These are phyloP conservation scores for Rutpela maculata DNA, from an alignment of 2,888 invertebrate species.

Conservation along the genomic window DNA sequence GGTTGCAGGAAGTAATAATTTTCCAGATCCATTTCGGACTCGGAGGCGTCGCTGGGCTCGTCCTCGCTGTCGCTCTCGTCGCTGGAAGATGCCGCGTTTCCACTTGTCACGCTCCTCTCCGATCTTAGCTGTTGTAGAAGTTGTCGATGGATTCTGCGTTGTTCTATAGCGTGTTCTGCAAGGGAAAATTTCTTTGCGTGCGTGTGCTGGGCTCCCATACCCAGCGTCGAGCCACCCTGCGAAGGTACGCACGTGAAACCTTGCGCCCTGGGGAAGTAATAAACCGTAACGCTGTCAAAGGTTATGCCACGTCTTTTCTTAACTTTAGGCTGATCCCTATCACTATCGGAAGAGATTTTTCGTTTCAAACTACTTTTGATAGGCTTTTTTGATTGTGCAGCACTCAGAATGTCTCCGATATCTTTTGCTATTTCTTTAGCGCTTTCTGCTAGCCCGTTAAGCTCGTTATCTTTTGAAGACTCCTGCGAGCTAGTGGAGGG, in stretches of 20 bases:
- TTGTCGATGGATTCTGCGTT: slow-evolving; percentile 89
- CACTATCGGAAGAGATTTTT: slow-evolving; percentile 74
- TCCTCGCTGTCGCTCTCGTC: slow-evolving; percentile 92
- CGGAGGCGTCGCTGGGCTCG: slow-evolving; percentile 86
- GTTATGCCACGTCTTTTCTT: slow-evolving; percentile 88
- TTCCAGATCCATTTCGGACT: slow-evolving; percentile 91
- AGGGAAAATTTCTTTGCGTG: slow-evolving; percentile 88
- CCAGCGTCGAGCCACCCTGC: slow-evolving; percentile 92
- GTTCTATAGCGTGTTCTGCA: slow-evolving; percentile 91
- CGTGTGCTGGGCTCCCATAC: slow-evolving; percentile 88
- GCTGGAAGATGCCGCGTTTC: slow-evolving; percentile 81
- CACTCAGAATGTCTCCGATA: slow-evolving; percentile 62
- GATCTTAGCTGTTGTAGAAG: slow-evolving; percentile 83
- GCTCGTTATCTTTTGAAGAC: slow-evolving; percentile 34
- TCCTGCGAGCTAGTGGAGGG: slow-evolving; percentile 57
- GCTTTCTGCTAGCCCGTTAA: slow-evolving; percentile 44
- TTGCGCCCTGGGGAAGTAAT: slow-evolving; percentile 94
- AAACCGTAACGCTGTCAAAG: slow-evolving; percentile 95
- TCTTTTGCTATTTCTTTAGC: slow-evolving; percentile 54
- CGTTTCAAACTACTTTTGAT: slow-evolving; percentile 84
- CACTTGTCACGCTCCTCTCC: slow-evolving; percentile 77
- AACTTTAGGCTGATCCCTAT: slow-evolving; percentile 75
- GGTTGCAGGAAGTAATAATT: slow-evolving; percentile 94
- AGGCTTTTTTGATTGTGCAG: slow-evolving; percentile 61
- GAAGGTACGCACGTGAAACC: slow-evolving; percentile 95